Evolutionary conservation across 2,888 invertebrate genomes (phyloP).

Genomic region (Monochamus alternatus): DNA sequence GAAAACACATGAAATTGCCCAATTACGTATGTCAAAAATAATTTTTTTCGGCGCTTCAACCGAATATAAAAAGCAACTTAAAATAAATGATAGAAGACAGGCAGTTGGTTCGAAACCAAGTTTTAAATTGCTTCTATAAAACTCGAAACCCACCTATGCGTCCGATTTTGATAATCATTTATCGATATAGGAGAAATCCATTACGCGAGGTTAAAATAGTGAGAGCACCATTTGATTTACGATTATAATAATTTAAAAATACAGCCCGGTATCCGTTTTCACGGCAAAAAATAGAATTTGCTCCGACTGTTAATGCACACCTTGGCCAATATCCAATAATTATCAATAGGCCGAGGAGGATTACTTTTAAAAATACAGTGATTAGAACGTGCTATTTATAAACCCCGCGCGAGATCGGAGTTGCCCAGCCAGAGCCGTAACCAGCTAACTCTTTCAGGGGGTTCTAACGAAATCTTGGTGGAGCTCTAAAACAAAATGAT

Average conservation of each 20-base stretch:
- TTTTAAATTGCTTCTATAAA: too few species aligned
- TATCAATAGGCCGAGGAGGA: slow-evolving; percentile 22
- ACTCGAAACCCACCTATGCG: background rate
- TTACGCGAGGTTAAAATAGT: background rate
- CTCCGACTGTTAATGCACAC: slow-evolving; percentile 27
- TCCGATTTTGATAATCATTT: background rate
- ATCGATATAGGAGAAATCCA: background rate
- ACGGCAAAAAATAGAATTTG: slow-evolving; percentile 1
- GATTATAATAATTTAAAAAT: slow-evolving; percentile 21
- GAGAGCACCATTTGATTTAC: background rate
- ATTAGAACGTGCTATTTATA: slow-evolving; percentile 19
- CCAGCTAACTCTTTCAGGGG: too few species aligned
- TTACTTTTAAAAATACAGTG: slow-evolving; percentile 23
- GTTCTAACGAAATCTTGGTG: too few species aligned
- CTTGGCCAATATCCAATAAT: slow-evolving; percentile 32
- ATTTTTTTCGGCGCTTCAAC: too few species aligned
- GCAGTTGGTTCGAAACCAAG: too few species aligned
- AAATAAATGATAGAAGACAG: too few species aligned
- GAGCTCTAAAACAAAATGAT: too few species aligned
- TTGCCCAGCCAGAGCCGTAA: background rate
- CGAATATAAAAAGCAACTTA: too few species aligned
- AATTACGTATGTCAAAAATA: too few species aligned
- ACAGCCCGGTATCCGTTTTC: slow-evolving; percentile 1
- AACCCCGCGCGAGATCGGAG: background rate
- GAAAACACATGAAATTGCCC: too few species aligned